Percentiles rank a stretch among this genome's conserved stretches.
phyloP scores from a whole-genome alignment of 2,888 invertebrate species.

The Lepeophtheirus nordmannii region DNA sequence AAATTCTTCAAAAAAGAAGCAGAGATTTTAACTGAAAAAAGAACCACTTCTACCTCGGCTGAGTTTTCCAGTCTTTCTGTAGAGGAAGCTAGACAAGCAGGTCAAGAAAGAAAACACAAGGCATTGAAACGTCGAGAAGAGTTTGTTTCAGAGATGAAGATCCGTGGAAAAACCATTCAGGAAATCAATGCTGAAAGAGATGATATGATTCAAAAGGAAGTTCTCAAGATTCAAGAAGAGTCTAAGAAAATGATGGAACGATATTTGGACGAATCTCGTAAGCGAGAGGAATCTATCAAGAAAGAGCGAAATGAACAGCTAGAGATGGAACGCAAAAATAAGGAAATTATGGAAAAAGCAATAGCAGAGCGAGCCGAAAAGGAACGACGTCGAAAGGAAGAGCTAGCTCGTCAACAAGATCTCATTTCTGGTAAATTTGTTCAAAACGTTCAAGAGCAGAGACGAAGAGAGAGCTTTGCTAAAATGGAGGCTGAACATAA shows the following conservation, averaged over 20 bases:
- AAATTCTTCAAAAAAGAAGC: conserved; percentile 20
- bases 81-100: conserved; percentile 12
- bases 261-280: conserved; percentile 8
- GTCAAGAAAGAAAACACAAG: conserved; percentile 7
- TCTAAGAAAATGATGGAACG: conserved; percentile 17
- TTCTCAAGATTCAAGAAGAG: conserved; percentile 19
- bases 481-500: conserved; percentile 1
- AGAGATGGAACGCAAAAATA: not conserved
- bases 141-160: conserved; percentile 6
- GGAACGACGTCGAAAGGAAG: conserved; percentile 8
- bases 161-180: conserved; percentile 3
- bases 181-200: conserved; percentile 18
- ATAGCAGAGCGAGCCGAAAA: conserved; percentile 1
- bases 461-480: conserved; percentile 2
- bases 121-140: conserved; percentile 21
- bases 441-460: not conserved
- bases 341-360: not conserved
- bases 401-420: conserved; percentile 7
- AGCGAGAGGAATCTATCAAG: not conserved
- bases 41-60: not conserved
- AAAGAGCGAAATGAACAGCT: not conserved
- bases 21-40: conserved; percentile 4
- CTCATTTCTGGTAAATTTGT: not conserved
- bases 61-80: not conserved
- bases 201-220: conserved; percentile 16